phyloP scores from a whole-genome alignment of 2,797 vertebrate genomes.

The Phrynocephalus forsythii region DNA sequence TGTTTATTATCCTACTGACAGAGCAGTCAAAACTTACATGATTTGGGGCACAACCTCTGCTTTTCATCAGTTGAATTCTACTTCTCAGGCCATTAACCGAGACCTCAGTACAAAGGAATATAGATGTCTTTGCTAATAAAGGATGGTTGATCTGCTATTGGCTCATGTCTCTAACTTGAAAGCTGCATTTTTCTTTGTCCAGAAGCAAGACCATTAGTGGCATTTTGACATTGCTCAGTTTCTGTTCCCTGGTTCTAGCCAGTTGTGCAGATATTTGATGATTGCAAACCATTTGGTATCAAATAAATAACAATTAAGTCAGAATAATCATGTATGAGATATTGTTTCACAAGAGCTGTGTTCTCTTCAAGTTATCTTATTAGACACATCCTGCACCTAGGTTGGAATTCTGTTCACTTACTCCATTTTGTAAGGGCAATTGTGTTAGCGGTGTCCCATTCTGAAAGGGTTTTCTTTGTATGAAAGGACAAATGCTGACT shows the following conservation, averaged over 20 bases:
- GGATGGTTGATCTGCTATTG: neutral
- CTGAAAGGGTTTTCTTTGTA: too few species aligned
- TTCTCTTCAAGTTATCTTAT: neutral
- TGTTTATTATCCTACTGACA: slow-evolving; percentile 26
- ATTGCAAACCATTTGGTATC: neutral
- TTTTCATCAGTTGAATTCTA: slow-evolving; percentile 12
- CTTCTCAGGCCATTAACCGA: slow-evolving; percentile 2
- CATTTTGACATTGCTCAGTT: slow-evolving; percentile 15
- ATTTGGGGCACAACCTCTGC: slow-evolving; percentile 17
- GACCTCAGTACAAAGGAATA: neutral
- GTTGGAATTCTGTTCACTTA: too few species aligned
- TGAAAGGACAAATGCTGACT: too few species aligned
- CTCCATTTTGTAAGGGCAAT: too few species aligned
- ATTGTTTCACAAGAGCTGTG: neutral
- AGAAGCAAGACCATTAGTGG: neutral
- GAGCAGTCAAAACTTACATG: slow-evolving; percentile 32
- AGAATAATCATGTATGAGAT: neutral
- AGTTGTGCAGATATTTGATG: neutral
- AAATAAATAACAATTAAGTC: neutral
- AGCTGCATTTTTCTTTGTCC: neutral
- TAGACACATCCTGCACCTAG: neutral
- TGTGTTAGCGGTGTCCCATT: too few species aligned
- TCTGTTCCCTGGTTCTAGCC: neutral
- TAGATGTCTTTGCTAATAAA: neutral
- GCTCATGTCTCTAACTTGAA: neutral